phyloP scores from a whole-genome alignment of 2,888 invertebrate genomes.

The Drosophila pegasa region DNA sequence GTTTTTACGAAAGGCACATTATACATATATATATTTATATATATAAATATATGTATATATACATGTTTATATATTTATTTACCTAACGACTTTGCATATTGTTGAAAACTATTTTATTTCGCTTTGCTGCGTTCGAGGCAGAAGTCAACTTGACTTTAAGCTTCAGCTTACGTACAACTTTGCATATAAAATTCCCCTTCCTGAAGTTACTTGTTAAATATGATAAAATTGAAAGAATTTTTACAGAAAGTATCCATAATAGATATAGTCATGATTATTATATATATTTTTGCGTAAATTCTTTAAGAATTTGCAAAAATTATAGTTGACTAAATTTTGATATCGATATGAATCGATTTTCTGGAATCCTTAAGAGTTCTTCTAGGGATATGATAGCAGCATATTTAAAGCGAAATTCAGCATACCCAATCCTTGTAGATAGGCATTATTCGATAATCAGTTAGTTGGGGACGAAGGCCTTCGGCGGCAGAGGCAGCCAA shows the following conservation, averaged over 20 bases:
- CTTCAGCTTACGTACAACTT: neutral
- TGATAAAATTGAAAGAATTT: neutral
- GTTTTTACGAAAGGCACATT: neutral
- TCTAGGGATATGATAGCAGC: too few relatives aligned
- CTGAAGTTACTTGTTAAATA: neutral
- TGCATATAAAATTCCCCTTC: neutral
- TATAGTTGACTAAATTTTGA: neutral
- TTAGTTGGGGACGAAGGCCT: too few relatives aligned
- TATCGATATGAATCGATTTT: too few relatives aligned
- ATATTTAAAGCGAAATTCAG: too few relatives aligned
- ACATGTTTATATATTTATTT: neutral
- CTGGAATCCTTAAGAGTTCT: too few relatives aligned
- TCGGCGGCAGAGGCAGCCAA: neutral
- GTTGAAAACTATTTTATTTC: conserved; percentile 7
- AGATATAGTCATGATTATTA: neutral
- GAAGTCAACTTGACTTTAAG: neutral
- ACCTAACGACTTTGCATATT: conserved; percentile 6
- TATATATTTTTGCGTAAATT: neutral
- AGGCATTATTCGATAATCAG: neutral
- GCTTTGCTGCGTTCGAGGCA: neutral
- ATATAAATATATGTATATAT: neutral
- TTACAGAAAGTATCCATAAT: neutral
- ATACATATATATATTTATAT: neutral
- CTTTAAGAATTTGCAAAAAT: too few relatives aligned
- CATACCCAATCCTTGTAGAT: neutral